Evolutionary conservation across 2,888 invertebrate genomes (phyloP), one percentile per base, ranked within the genome.

Genomic region (Eurytoma californica): DNA sequence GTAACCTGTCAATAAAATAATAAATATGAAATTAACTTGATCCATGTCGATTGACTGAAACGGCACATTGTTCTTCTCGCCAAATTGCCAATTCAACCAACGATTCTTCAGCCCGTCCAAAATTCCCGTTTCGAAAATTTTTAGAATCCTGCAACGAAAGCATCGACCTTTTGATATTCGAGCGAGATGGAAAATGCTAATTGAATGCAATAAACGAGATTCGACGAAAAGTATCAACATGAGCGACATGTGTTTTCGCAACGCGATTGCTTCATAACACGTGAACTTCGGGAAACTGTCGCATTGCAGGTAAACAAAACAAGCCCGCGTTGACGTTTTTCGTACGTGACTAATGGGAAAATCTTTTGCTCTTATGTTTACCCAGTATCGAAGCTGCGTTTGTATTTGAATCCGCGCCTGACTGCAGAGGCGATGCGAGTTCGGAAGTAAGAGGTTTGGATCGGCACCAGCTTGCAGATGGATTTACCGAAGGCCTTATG

Each of bases 311-410:
- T 39, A 39, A 39, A 39, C 39, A 39, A 39, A 39, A 39, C 9
- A 7, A 39, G 0, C 9, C 39, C 1, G 0, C 7, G 9, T 1
- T 9, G 39, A 24, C 7, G 9, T 39, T 39, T 39, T 9, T 9
- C 39, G 39, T 9, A 9, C 7, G 39, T 39, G 39, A 39, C 39
- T 9, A 39, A 39, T 39, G 39, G 9, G 39, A 4, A 39, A 39
- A 39, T 39, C 1, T 7, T 7, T 9, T 39, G 24, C 24, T 24
- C 24, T 24, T 24, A 24, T 18, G 28, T 7, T 24, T 73, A 80
- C 80, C 77, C 82, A 60, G 76, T 63, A 24, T 83, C 83, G 47
- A 83, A 79, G 14, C 74, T 79, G 20, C 80, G 78, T 18, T 82
- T 83, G 20, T 81, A 81, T 18, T 14, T n/a, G 16, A 69, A 78